Percentiles rank a stretch among this genome's conserved stretches.
Evolutionary conservation across 2,113 vertebrate genomes (phyloP).

Genomic region (Amphiprion percula): DNA sequence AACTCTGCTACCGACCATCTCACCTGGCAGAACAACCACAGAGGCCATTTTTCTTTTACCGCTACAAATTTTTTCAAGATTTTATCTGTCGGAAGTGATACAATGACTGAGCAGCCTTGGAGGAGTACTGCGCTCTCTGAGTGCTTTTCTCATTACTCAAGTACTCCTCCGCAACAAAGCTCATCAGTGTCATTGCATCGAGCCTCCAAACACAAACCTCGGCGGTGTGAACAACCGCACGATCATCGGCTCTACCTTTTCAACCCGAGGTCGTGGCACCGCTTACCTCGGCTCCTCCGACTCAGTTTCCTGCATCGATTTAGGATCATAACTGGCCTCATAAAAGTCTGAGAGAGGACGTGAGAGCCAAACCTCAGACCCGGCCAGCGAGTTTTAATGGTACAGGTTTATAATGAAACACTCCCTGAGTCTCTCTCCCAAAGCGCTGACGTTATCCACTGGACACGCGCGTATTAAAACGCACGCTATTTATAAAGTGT

Average conservation of each 20-base stretch:
- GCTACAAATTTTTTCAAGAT: too few relatives aligned
- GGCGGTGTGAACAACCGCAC: constrained; percentile 26
- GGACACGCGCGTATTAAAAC: constrained; percentile 77
- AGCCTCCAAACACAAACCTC: neutral
- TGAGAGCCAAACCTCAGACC: constrained; percentile 75
- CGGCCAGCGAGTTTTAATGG: constrained; percentile 78
- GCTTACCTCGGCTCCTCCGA: constrained; percentile 49
- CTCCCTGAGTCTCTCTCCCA: constrained; percentile 79
- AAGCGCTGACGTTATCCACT: constrained; percentile 82
- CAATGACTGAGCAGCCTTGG: too few relatives aligned
- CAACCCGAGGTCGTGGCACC: constrained; percentile 54
- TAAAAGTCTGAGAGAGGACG: constrained; percentile 49
- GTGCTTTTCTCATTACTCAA: too few relatives aligned
- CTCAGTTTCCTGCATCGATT: constrained; percentile 70
- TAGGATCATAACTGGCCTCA: constrained; percentile 69
- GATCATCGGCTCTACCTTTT: constrained; percentile 42
- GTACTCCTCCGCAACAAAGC: too few relatives aligned
- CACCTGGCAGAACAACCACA: too few relatives aligned
- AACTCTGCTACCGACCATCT: too few relatives aligned
- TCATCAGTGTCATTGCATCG: too few relatives aligned
- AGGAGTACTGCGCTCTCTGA: too few relatives aligned
- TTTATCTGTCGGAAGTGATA: too few relatives aligned
- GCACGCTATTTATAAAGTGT: constrained; percentile 80
- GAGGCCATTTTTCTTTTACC: too few relatives aligned
- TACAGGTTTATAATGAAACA: constrained; percentile 85